Base-by-base conservation (phyloP, 2,888 invertebrate genomes). In the Eristalinus sepulchralis region DNA sequence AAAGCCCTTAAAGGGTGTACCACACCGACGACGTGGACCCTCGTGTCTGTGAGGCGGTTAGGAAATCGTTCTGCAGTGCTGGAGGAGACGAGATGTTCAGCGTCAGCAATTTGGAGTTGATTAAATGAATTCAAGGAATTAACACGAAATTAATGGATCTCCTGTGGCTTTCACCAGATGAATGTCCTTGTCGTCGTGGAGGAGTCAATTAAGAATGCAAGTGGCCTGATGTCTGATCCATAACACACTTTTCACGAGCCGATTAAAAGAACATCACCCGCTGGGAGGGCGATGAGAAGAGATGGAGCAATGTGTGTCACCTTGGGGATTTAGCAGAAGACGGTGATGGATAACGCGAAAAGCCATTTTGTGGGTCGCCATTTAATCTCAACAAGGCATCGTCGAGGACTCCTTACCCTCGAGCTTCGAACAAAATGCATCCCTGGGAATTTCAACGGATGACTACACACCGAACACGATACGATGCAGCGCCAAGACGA, bases 21-120 rank as follows among this genome's bases (percentile, higher is more conserved):
- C 5, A 6, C 6, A 3, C 13, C n/a, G 39, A 17, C 5, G 2
- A 27, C 27, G 27, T 27, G 2, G 27, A 27, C 5, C 2, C 2
- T 27, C 27, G 27, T 27, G 27, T n/a, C n/a, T 2, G n/a, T 47
- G 39, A n/a, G 39, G n/a, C n/a, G 39, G 39, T n/a, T n/a, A 47
- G 17, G n/a, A 39, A 39, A 39, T 39, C 13, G 39, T 13, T 13
- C 39, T n/a, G n/a, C 34, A 36, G 34, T 36, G 11, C 34, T 39
- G n/a, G 0, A 11, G 39, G 13, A 13, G 39, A n/a, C n/a, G 39
- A n/a, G 39, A n/a, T n/a, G 47, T 31, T 66, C 31, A 27, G 47
- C 17, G n/a, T n/a, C 66, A 17, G n/a, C 66, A 53, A 66, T 53
- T 66, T 47, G 47, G 27, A n/a, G 47, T 66, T 66, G 47, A 66